Evolutionary conservation across 2,113 vertebrate species (phyloP).

Genomic region (Anolis carolinensis): DNA sequence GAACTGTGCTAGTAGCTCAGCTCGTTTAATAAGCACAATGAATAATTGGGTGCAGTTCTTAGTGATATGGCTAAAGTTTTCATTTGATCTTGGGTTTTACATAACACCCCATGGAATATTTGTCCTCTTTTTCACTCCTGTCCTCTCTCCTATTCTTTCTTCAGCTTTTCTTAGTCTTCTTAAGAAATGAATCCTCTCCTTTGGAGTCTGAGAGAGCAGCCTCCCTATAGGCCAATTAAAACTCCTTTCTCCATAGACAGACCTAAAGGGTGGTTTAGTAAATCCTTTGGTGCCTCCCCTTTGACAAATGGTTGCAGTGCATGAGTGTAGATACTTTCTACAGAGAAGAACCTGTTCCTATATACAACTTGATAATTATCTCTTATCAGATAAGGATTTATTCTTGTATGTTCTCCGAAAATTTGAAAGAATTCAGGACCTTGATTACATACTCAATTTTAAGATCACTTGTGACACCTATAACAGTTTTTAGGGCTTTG

Average conservation of each 20-base stretch:
- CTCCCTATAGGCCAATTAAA: slow-evolving; percentile 7
- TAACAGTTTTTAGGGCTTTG: background rate
- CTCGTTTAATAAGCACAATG: background rate
- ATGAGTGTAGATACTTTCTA: background rate
- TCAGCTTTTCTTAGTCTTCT: background rate
- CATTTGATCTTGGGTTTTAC: slow-evolving; percentile 9
- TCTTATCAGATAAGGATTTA: background rate
- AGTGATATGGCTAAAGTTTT: slow-evolving; percentile 1
- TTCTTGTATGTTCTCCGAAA: background rate
- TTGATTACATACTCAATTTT: slow-evolving; percentile 9
- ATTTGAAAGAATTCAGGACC: background rate
- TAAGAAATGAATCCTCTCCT: background rate
- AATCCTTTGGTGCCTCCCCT: background rate
- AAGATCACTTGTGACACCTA: background rate
- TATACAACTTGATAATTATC: background rate
- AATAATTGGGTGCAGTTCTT: background rate
- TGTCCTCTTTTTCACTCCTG: slow-evolving; percentile 14
- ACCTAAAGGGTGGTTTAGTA: background rate
- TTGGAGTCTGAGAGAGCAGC: background rate
- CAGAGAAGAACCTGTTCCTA: background rate
- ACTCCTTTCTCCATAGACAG: slow-evolving; percentile 5
- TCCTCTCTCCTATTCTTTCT: slow-evolving; percentile 6
- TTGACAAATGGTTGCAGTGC: slow-evolving; percentile 4
- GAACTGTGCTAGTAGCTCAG: background rate
- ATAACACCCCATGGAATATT: background rate